A percentile compares a stretch with the other conserved stretches of the same genome.
Conservation (phyloP, 2,888 invertebrate species). For the Chrysina gloriosa region DNA sequence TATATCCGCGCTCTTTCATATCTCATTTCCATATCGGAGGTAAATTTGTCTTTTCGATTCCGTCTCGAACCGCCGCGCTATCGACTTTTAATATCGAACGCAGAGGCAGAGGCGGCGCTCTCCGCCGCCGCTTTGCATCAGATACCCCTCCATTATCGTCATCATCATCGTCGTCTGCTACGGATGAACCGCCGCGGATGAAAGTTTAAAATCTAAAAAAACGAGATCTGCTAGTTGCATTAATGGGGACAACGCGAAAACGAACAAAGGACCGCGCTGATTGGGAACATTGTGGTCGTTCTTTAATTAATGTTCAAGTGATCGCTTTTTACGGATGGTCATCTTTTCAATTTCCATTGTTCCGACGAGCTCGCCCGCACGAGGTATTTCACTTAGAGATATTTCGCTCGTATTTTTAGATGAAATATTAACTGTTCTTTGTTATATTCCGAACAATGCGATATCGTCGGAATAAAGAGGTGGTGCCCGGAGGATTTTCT, state of each 20-base stretch:
- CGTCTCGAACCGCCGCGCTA: constrained; percentile 9
- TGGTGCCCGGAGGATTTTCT: too few species aligned
- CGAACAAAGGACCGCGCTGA: background rate
- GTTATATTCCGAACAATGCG: too few species aligned
- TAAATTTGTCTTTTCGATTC: constrained; percentile 15
- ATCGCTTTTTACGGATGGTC: background rate
- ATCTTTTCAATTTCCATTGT: too few species aligned
- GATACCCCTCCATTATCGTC: too few species aligned
- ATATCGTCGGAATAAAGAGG: too few species aligned
- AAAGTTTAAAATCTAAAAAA: background rate
- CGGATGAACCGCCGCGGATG: background rate
- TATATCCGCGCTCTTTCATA: background rate
- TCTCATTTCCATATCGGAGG: constrained; percentile 15
- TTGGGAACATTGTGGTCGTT: constrained; percentile 4
- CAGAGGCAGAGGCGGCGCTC: background rate
- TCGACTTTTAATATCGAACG: constrained; percentile 1
- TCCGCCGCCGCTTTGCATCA: too few species aligned
- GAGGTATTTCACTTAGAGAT: too few species aligned
- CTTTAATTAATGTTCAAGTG: constrained; percentile 11
- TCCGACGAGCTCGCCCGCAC: too few species aligned
- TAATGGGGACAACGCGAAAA: background rate
- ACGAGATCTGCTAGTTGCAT: background rate
- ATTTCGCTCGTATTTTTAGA: too few species aligned
- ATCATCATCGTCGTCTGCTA: background rate
- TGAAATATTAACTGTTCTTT: too few species aligned